A percentile compares a stretch with the other conserved stretches of the same genome.
phyloP scores from a whole-genome alignment of 1,140 invertebrate species.

The Pseudomyrmex concolor region DNA sequence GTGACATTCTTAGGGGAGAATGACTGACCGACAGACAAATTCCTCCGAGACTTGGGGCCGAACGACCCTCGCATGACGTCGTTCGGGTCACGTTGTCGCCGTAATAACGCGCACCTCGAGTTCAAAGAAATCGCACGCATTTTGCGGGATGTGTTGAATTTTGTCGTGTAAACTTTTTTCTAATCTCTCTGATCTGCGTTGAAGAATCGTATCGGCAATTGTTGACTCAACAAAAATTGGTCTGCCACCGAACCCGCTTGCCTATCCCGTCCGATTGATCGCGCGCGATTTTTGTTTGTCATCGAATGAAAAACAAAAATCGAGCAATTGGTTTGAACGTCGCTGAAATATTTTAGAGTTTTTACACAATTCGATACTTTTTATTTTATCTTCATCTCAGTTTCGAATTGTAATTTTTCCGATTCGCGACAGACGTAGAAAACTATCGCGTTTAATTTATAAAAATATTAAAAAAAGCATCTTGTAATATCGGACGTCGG shows the following conservation, averaged over 20 bases:
- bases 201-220: conserved; percentile 20
- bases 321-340: conserved; percentile 7
- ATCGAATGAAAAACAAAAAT: background rate
- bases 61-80: conserved; percentile 29
- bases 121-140: conserved; percentile 1
- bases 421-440: background rate
- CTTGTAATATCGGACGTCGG: conserved; percentile 9
- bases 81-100: conserved; percentile 36
- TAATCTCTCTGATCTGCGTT: background rate
- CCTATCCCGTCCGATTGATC: conserved; percentile 11
- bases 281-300: conserved; percentile 38
- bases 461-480: background rate
- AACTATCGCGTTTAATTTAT: background rate
- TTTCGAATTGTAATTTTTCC: background rate
- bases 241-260: conserved; percentile 49
- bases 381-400: background rate
- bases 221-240: conserved; percentile 48
- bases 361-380: too few relatives aligned
- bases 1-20: background rate
- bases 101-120: conserved; percentile 36
- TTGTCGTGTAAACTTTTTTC: conserved; percentile 29
- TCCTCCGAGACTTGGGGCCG: conserved; percentile 37
- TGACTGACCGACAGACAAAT: conserved; percentile 60
- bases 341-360: too few relatives aligned
- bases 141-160: conserved; percentile 51